Conservation (phyloP, 2,888 invertebrate genomes). For the Torymus tubicola region DNA sequence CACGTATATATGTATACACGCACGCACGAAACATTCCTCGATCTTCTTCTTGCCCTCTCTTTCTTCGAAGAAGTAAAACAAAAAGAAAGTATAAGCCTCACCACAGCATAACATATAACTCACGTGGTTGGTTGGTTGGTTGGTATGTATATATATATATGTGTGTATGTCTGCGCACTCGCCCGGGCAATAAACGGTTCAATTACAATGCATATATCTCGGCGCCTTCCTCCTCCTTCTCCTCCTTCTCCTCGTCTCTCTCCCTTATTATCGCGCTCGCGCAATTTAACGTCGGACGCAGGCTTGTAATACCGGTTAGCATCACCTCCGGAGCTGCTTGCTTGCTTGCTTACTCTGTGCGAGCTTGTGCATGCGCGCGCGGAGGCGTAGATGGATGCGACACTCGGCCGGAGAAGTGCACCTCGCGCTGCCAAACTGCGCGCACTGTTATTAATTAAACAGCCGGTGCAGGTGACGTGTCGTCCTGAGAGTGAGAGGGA, state of each 20-base stretch:
- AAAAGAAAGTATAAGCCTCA: no score
- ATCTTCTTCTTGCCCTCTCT: no score
- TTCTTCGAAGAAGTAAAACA: no score
- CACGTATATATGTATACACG: no score
- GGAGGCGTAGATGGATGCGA: slow-evolving; percentile 53
- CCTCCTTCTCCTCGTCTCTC: background rate
- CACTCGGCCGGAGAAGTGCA: slow-evolving; percentile 15
- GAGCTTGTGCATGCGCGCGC: background rate
- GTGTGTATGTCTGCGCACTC: no score
- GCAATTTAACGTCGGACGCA: slow-evolving; percentile 29
- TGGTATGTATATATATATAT: no score
- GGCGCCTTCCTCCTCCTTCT: background rate
- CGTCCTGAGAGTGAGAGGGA: background rate
- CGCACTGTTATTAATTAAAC: slow-evolving; percentile 53
- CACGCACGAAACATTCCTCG: no score
- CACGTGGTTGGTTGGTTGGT: no score
- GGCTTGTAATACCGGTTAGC: slow-evolving; percentile 50
- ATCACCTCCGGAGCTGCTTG: slow-evolving; percentile 32
- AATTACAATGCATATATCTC: slow-evolving; percentile 36
- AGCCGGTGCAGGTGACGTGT: slow-evolving; percentile 47
- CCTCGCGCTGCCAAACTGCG: slow-evolving; percentile 33
- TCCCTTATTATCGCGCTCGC: background rate
- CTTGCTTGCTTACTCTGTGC: background rate
- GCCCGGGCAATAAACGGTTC: slow-evolving; percentile 43
- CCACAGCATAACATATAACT: no score